phyloP scores from a whole-genome alignment of 1,140 invertebrate species.

The Drosophila mojavensis region DNA sequence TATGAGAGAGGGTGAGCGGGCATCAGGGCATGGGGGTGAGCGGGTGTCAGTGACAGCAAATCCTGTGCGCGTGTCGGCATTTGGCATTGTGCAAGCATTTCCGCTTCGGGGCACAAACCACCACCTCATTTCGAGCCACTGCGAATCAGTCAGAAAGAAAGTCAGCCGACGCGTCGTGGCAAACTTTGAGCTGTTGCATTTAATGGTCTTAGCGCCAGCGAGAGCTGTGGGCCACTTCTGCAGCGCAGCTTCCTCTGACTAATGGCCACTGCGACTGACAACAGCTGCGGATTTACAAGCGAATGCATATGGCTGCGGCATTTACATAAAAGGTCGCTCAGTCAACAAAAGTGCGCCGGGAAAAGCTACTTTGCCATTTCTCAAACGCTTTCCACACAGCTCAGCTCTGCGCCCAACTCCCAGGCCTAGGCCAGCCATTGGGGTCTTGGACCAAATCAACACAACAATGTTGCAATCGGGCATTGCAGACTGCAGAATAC shows the following conservation, averaged over 20 bases:
- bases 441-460: slow-evolving; percentile 25
- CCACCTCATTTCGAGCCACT: slow-evolving; percentile 20
- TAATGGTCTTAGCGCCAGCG: slow-evolving; percentile 54
- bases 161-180: slow-evolving; percentile 14
- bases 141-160: slow-evolving; percentile 28
- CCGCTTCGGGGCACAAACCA: slow-evolving; percentile 33
- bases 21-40: not conserved
- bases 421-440: slow-evolving; percentile 10
- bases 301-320: slow-evolving; percentile 72
- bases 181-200: slow-evolving; percentile 71
- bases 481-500: not conserved
- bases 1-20: too few relatives aligned
- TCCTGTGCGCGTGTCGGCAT: slow-evolving; percentile 76
- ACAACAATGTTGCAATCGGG: not conserved
- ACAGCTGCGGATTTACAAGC: slow-evolving; percentile 75
- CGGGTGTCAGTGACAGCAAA: slow-evolving; percentile 65
- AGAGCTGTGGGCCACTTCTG: slow-evolving; percentile 36
- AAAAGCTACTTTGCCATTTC: slow-evolving; percentile 55
- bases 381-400: slow-evolving; percentile 31
- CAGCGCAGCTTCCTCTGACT: slow-evolving; percentile 56
- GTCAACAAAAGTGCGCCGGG: slow-evolving; percentile 46
- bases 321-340: slow-evolving; percentile 77
- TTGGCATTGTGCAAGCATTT: slow-evolving; percentile 77
- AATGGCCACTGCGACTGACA: slow-evolving; percentile 73
- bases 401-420: not conserved